These are phyloP conservation scores for Erebia aethiops DNA, from an alignment of 2,888 invertebrate genomes.

Conservation along the genomic window DNA sequence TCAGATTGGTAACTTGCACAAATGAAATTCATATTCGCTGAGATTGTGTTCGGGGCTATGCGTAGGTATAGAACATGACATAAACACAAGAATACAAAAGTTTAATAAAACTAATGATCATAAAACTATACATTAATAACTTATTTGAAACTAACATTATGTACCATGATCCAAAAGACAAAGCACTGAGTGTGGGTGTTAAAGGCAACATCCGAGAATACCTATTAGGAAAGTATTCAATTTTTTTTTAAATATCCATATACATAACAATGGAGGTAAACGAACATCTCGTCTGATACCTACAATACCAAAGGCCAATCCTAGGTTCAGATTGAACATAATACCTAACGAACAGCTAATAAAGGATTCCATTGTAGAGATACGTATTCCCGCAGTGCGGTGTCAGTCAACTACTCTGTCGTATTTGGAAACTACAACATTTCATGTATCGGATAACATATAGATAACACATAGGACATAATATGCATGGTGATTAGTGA, in stretches of 20 bases:
- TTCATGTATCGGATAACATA: constrained; percentile 72
- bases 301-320: constrained; percentile 57
- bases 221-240: constrained; percentile 39
- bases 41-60: neutral
- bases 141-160: neutral
- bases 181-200: constrained; percentile 42
- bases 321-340: constrained; percentile 60
- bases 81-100: neutral
- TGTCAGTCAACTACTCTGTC: constrained; percentile 66
- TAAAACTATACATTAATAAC: neutral
- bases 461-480: constrained; percentile 65
- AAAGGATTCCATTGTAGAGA: constrained; percentile 64
- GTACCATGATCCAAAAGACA: neutral
- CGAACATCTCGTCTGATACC: constrained; percentile 51
- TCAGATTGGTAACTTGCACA: constrained; percentile 11
- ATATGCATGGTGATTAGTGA: constrained; percentile 68
- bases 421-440: constrained; percentile 63
- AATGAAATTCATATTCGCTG: neutral
- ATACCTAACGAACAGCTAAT: constrained; percentile 58
- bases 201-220: constrained; percentile 34
- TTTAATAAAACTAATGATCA: neutral
- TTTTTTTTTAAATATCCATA: constrained; percentile 48
- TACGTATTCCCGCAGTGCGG: constrained; percentile 53
- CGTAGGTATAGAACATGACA: neutral
- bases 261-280: constrained; percentile 66